A percentile compares a stretch with the other conserved stretches of the same genome.
phyloP scores from a whole-genome alignment of 1,140 invertebrate genomes.

The Ptiloglossa arizonensis region DNA sequence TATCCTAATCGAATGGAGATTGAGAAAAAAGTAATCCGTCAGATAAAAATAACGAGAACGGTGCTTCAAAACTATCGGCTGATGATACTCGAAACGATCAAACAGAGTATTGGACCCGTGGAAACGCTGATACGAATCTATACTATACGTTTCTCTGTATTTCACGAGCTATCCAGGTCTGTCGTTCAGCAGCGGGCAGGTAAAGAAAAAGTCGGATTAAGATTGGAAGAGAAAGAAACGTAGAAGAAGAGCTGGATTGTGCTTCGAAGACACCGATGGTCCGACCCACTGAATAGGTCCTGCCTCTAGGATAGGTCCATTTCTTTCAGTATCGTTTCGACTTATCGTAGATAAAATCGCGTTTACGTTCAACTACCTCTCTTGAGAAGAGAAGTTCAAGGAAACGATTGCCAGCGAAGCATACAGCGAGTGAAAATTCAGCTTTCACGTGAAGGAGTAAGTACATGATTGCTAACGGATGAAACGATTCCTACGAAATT shows the following conservation, averaged over 20 bases:
- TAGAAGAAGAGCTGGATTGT: constrained; percentile 30
- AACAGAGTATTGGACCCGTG: constrained; percentile 2
- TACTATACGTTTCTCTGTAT: constrained; percentile 37
- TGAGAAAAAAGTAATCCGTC: constrained; percentile 7
- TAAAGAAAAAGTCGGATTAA: constrained; percentile 51
- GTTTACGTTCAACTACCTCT: constrained; percentile 45
- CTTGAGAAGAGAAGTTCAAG: constrained; percentile 6
- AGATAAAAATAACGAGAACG: constrained; percentile 21
- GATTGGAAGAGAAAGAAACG: constrained; percentile 18
- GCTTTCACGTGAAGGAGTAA: constrained; percentile 3
- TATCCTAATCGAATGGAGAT: constrained; percentile 21
- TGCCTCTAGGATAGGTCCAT: constrained; percentile 22
- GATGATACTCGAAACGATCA: constrained; percentile 17
- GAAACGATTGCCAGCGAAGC: constrained; percentile 15
- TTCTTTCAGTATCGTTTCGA: constrained; percentile 51
- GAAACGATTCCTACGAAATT: not conserved
- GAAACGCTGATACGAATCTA: constrained; percentile 49
- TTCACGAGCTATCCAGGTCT: constrained; percentile 16
- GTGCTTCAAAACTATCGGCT: not conserved
- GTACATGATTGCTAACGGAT: not conserved
- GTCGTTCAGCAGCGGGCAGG: constrained; percentile 37
- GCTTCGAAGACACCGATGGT: constrained; percentile 18
- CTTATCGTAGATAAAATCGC: constrained; percentile 62
- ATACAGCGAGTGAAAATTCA: constrained; percentile 11
- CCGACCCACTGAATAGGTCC: constrained; percentile 41